phyloP scores from a whole-genome alignment of 2,888 invertebrate genomes.

The Pristionchus japonicus region DNA sequence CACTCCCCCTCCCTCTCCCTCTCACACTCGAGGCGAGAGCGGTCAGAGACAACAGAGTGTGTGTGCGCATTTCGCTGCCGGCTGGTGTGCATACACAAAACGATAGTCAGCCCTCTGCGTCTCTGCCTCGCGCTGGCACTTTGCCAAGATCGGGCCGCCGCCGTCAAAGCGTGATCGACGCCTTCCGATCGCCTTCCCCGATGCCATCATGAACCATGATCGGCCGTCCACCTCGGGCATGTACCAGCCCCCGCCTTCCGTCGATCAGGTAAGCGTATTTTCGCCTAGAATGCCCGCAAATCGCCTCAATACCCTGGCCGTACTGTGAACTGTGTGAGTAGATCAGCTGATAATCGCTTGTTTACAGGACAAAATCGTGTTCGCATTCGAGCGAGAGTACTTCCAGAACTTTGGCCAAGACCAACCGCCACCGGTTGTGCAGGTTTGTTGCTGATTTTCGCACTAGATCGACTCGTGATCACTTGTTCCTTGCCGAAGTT shows the following conservation, averaged over 20 bases:
- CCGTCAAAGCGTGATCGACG: neutral
- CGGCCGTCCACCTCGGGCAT: neutral
- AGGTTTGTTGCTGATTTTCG: neutral
- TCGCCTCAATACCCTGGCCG: no score
- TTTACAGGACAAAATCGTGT: constrained; percentile 20
- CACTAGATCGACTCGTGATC: no score
- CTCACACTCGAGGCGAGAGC: neutral
- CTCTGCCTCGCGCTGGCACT: neutral
- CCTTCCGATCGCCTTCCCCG: neutral
- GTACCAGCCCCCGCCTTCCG: neutral
- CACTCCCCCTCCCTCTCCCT: neutral
- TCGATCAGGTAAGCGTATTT: neutral
- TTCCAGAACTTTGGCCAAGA: constrained; percentile 12
- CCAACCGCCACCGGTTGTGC: neutral
- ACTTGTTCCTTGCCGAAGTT: no score
- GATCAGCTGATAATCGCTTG: neutral
- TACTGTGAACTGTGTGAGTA: neutral
- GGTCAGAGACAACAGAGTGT: neutral
- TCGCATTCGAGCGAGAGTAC: constrained; percentile 36
- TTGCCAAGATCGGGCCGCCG: neutral
- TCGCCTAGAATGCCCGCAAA: neutral
- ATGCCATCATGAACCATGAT: neutral
- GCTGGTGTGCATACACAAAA: neutral
- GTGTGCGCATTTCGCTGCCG: neutral
- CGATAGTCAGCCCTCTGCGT: neutral